Evolutionary conservation across 2,797 vertebrate species (phyloP).

Genomic region (Sebastes hubbsi): DNA sequence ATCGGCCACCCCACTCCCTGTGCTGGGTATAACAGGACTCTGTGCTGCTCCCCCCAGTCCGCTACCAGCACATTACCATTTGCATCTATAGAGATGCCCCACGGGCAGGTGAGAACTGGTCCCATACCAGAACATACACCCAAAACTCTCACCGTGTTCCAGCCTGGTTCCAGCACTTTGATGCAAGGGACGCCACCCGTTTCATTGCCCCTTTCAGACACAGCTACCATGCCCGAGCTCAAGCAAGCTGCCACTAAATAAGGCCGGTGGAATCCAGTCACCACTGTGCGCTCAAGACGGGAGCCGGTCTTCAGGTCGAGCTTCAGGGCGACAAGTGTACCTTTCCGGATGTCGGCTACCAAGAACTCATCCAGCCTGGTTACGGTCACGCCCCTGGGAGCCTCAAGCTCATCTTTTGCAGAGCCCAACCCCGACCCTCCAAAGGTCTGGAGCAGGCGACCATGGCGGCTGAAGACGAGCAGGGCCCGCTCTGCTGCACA

Average conservation of each 20-base stretch:
- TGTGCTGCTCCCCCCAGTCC: slow-evolving; percentile 84
- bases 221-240: slow-evolving; percentile 78
- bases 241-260: slow-evolving; percentile 82
- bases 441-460: slow-evolving; percentile 83
- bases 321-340: slow-evolving; percentile 79
- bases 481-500: slow-evolving; percentile 81
- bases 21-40: slow-evolving; percentile 79
- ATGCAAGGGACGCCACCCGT: slow-evolving; percentile 81
- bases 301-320: slow-evolving; percentile 78
- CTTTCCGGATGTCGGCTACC: slow-evolving; percentile 84
- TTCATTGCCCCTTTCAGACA: slow-evolving; percentile 84
- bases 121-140: slow-evolving; percentile 81
- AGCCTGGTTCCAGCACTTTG: slow-evolving; percentile 83
- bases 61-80: slow-evolving; percentile 83
- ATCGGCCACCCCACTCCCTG: slow-evolving; percentile 74
- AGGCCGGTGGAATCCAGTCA: slow-evolving; percentile 84
- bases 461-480: slow-evolving; percentile 83
- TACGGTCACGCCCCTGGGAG: slow-evolving; percentile 83
- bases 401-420: slow-evolving; percentile 79
- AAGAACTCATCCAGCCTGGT: slow-evolving; percentile 82
- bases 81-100: slow-evolving; percentile 85
- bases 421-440: slow-evolving; percentile 71
- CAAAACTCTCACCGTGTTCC: slow-evolving; percentile 82
- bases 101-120: slow-evolving; percentile 81
- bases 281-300: slow-evolving; percentile 80